phyloP scores from a whole-genome alignment of 2,888 invertebrate genomes.

The Orthosia gracilis region DNA sequence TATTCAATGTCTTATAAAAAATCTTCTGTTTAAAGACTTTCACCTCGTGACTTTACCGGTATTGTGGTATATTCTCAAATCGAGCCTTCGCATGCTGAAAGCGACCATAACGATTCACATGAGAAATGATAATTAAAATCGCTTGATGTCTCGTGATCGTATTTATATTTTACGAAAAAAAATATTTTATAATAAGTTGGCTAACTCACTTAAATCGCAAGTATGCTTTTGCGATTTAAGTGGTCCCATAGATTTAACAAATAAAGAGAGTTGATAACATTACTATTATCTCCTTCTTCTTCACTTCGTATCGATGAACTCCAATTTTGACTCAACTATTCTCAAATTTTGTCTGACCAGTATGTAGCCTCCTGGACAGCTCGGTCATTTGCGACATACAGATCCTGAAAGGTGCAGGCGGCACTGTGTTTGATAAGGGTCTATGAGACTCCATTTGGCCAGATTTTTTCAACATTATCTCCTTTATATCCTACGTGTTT shows the following conservation, averaged over 20 bases:
- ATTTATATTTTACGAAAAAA: slow-evolving; percentile 19
- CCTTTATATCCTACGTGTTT: background rate
- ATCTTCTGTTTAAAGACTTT: slow-evolving; percentile 56
- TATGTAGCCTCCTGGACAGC: too few species aligned
- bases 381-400: too few species aligned
- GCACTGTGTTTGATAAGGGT: too few species aligned
- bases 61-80: slow-evolving; percentile 48
- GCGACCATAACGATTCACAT: slow-evolving; percentile 46
- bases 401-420: too few species aligned
- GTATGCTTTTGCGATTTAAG: too few species aligned
- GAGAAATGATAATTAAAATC: slow-evolving; percentile 56
- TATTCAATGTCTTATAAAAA: slow-evolving; percentile 61
- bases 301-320: too few species aligned
- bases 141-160: slow-evolving; percentile 36
- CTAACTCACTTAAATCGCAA: background rate
- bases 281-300: background rate
- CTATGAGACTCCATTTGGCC: too few species aligned
- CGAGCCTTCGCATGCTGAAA: slow-evolving; percentile 57
- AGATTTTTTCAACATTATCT: background rate
- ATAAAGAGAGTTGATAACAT: background rate
- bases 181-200: slow-evolving; percentile 17
- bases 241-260: background rate
- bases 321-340: too few species aligned
- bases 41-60: slow-evolving; percentile 51
- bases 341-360: too few species aligned